phyloP scores from a whole-genome alignment of 2,888 invertebrate species.

The Caenorhabditis plicata region DNA sequence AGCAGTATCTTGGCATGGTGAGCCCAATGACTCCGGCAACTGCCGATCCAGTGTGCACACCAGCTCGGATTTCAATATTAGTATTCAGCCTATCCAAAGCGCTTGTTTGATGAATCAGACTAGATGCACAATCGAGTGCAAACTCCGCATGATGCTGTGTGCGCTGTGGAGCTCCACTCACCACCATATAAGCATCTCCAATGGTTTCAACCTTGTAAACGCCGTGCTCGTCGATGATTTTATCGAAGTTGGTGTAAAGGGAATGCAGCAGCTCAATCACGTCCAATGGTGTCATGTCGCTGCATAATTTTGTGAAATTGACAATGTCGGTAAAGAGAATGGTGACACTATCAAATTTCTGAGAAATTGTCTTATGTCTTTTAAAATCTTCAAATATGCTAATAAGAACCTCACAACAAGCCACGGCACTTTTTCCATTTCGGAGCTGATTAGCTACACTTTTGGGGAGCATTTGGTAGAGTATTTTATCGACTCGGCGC shows the following conservation, averaged over 20 bases:
- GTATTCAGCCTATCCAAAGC: conserved; percentile 15
- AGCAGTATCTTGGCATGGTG: conserved; percentile 84
- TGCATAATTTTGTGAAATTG: conserved; percentile 94
- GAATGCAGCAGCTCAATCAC: conserved; percentile 70
- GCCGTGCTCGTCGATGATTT: conserved; percentile 84
- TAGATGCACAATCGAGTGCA: conserved; percentile 64
- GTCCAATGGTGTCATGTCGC: conserved; percentile 91
- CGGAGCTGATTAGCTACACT: conserved; percentile 90
- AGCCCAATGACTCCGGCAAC: conserved; percentile 90
- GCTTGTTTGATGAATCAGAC: conserved; percentile 29
- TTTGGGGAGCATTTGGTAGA: conserved; percentile 98
- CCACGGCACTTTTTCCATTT: conserved; percentile 91
- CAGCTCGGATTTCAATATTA: conserved; percentile 65
- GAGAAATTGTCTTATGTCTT: too few species aligned
- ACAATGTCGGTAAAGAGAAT: conserved; percentile 96
- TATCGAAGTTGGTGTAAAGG: conserved; percentile 81
- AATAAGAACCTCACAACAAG: conserved; percentile 98
- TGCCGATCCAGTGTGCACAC: conserved; percentile 86
- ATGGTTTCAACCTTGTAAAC: conserved; percentile 98
- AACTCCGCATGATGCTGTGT: conserved; percentile 84
- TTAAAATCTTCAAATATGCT: not conserved
- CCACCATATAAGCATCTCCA: conserved; percentile 97
- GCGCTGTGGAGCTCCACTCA: conserved; percentile 88
- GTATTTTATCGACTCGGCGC: conserved; percentile 87
- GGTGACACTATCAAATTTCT: conserved; percentile 95